Conservation (phyloP, 2,888 invertebrate genomes). For the Cerastoderma edule region DNA sequence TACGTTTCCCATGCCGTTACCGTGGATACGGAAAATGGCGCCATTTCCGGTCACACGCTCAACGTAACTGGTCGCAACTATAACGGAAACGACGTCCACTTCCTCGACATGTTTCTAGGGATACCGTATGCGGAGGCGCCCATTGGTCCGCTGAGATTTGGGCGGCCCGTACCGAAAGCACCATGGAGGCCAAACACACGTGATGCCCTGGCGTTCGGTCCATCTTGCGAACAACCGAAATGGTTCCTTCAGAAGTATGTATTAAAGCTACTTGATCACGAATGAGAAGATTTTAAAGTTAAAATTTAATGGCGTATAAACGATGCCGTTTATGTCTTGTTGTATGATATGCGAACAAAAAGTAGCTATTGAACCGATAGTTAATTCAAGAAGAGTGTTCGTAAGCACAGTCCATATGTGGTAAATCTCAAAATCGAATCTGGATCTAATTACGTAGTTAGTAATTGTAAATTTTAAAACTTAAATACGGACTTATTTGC, state of each 20-base stretch:
- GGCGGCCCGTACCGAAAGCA: slow-evolving; percentile 46
- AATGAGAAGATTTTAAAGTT: too few relatives aligned
- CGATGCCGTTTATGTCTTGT: too few relatives aligned
- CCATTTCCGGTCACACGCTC: slow-evolving; percentile 36
- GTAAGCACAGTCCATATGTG: too few relatives aligned
- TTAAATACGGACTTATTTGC: too few relatives aligned
- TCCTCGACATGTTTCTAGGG: slow-evolving; percentile 60
- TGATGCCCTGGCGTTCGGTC: slow-evolving; percentile 31
- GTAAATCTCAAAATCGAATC: too few relatives aligned
- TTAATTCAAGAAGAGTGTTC: too few relatives aligned
- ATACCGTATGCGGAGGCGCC: slow-evolving; percentile 65
- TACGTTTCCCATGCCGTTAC: not conserved
- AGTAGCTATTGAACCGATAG: too few relatives aligned
- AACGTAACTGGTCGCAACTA: slow-evolving; percentile 28
- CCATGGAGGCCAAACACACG: slow-evolving; percentile 48
- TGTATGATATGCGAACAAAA: too few relatives aligned
- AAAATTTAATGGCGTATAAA: too few relatives aligned
- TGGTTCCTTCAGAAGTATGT: slow-evolving; percentile 38
- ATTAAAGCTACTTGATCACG: too few relatives aligned
- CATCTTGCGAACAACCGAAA: slow-evolving; percentile 52
- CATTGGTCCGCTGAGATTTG: slow-evolving; percentile 53
- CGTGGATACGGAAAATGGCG: slow-evolving; percentile 36
- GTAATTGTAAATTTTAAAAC: too few relatives aligned
- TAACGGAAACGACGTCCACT: slow-evolving; percentile 35
- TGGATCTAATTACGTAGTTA: too few relatives aligned